Conservation (phyloP, 2,888 invertebrate genomes). For the Latrodectus elegans region DNA sequence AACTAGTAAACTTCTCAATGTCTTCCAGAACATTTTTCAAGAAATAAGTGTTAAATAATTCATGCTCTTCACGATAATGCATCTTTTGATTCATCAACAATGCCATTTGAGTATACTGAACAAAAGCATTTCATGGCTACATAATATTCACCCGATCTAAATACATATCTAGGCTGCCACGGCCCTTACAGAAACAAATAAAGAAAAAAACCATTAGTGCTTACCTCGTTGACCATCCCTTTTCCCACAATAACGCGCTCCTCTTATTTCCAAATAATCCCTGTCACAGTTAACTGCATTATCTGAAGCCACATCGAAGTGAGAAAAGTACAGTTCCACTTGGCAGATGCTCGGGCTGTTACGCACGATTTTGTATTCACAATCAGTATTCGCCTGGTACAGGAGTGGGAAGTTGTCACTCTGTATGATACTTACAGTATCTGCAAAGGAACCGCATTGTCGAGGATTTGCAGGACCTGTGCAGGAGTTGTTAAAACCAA, state of each 20-base stretch:
- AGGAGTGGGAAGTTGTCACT: conserved; percentile 70
- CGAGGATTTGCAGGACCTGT: conserved; percentile 38
- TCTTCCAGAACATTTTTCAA: no score
- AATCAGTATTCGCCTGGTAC: conserved; percentile 71
- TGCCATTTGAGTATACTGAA: no score
- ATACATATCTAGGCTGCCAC: no score
- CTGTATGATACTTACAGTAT: conserved; percentile 46
- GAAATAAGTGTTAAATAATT: no score
- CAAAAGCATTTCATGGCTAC: no score
- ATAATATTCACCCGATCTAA: no score
- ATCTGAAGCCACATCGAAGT: conserved; percentile 70
- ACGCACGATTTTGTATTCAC: conserved; percentile 70
- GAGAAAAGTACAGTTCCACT: conserved; percentile 70
- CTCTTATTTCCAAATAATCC: conserved; percentile 71
- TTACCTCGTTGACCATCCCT: conserved; percentile 70
- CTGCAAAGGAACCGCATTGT: conserved; percentile 64
- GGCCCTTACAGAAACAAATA: no score
- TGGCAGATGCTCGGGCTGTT: conserved; percentile 68
- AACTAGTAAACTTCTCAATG: no score
- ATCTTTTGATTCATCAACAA: no score
- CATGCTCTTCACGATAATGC: no score
- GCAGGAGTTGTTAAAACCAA: background rate
- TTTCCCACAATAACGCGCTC: conserved; percentile 69
- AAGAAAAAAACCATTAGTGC: no score
- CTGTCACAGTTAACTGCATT: conserved; percentile 62